A percentile compares a stretch with the other conserved stretches of the same genome.
phyloP scores from a whole-genome alignment of 2,113 vertebrate species.

The Triplophysa tibetana region DNA sequence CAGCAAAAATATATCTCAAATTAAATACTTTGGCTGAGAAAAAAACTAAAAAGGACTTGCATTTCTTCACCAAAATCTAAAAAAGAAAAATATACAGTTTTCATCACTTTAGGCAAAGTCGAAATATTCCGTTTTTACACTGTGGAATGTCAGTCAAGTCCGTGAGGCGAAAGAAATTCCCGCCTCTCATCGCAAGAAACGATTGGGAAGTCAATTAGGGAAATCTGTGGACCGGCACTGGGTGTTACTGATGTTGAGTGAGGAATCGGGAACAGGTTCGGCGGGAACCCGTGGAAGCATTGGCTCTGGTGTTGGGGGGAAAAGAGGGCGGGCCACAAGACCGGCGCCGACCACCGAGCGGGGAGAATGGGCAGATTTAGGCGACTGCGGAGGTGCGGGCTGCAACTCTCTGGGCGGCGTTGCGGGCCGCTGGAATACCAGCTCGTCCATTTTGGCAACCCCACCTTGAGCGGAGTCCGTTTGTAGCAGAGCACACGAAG shows the following conservation, averaged over 20 bases:
- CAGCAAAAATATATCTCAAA: constrained; percentile 52
- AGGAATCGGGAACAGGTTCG: constrained; percentile 11
- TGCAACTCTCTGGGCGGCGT: constrained; percentile 64
- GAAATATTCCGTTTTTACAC: constrained; percentile 57
- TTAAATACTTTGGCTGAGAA: constrained; percentile 53
- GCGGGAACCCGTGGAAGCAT: constrained; percentile 52
- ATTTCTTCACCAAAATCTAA: constrained; percentile 41
- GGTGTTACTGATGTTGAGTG: constrained; percentile 27
- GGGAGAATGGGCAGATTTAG: constrained; percentile 54
- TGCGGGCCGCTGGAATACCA: constrained; percentile 73
- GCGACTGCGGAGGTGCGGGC: constrained; percentile 57
- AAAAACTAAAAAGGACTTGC: constrained; percentile 42
- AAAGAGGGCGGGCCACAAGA: constrained; percentile 40
- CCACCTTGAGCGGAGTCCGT: constrained; percentile 68
- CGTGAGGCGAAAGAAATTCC: constrained; percentile 18
- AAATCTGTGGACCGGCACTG: constrained; percentile 33
- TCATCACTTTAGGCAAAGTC: constrained; percentile 49
- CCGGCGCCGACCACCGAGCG: constrained; percentile 43
- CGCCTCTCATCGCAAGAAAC: background rate
- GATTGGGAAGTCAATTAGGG: constrained; percentile 49
- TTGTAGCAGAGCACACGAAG: constrained; percentile 71
- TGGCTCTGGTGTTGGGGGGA: constrained; percentile 39
- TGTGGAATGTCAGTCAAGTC: constrained; percentile 57
- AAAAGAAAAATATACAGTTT: constrained; percentile 54
- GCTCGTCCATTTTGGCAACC: constrained; percentile 60